Base-by-base conservation (phyloP, 2,888 invertebrate species). In the Therioaphis trifolii region DNA sequence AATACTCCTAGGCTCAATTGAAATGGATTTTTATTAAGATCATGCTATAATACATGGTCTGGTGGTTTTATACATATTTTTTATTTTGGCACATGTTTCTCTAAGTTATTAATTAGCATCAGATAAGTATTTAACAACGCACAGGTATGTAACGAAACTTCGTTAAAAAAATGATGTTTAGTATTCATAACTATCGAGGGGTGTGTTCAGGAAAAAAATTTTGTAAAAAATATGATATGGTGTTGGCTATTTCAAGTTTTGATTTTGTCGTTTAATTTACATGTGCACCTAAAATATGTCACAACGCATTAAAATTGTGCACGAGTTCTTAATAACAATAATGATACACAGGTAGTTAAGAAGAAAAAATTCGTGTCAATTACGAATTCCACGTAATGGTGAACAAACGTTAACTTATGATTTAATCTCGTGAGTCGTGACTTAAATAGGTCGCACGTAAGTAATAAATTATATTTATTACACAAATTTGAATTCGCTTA, bases 401-500 rank as follows among this genome's bases (percentile, higher is more conserved):
- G 27, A 58, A 52, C 9, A 24, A 74, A 58, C 40, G 74, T 58
- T 18, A 15, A 75, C 18, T 43, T 18, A 40, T 24, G 40, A 75
- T 58, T 43, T 61, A 43, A 58, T 75, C 58, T 75, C 43, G 27
- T 27, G 46, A 61, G 43, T 55, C 43, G 55, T 79, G 79, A 79
- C 79, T 79, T 58, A 69, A 58, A 79, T 79, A 40, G 55, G 69
- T 69, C 55, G 27, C 55, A 24, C n/a, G 69, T 58, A 27, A 27
- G 66, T 77, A 77, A 46, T 78, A 78, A 78, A 68, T 78, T 68
- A 76, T 43, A 46, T 46, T 63, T 63, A 68, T 43, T 43, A 71
- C 74, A 46, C 46, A 63, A 27, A 63, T 21, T 78, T 24, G 78
- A 12, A 35, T 61, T 58, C 74, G 35, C 86, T 92, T 95, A 95